Evolutionary conservation across 2,888 invertebrate species (phyloP).

Genomic region (Priapulus caudatus): DNA sequence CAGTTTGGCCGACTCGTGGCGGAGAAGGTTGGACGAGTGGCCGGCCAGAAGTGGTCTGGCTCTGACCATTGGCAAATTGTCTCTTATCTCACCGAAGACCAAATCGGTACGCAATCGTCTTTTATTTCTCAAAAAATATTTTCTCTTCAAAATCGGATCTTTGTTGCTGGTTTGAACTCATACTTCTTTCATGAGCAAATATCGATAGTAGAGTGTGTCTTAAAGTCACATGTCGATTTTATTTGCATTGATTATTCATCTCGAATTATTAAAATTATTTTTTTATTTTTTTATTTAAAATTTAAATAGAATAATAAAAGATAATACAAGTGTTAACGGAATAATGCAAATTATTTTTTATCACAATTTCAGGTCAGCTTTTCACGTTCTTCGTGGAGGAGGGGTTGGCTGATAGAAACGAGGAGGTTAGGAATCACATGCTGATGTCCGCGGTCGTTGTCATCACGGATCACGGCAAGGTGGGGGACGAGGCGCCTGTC

Average conservation of each 20-base stretch:
- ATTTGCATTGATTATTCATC: too few species aligned
- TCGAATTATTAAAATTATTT: too few species aligned
- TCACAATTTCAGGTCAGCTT: constrained; percentile 9
- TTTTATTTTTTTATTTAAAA: too few species aligned
- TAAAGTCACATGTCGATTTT: too few species aligned
- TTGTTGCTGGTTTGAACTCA: too few species aligned
- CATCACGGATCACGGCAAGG: constrained; percentile 84
- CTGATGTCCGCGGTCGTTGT: constrained; percentile 79
- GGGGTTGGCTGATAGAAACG: constrained; percentile 72
- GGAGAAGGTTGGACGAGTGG: constrained; percentile 75
- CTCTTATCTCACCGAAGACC: constrained; percentile 54
- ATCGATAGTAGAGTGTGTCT: too few species aligned
- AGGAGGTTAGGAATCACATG: constrained; percentile 75
- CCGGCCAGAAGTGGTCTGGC: constrained; percentile 77
- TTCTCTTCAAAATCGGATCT: too few species aligned
- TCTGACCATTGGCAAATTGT: constrained; percentile 63
- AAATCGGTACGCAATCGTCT: constrained; percentile 56
- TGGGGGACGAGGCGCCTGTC: constrained; percentile 34
- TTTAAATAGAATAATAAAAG: too few species aligned
- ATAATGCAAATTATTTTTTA: too few species aligned
- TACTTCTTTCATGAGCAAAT: too few species aligned
- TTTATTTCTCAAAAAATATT: too few species aligned
- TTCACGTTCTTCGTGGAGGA: constrained; percentile 51
- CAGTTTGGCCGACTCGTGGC: constrained; percentile 73
- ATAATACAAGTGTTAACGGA: too few species aligned